Percentiles rank a stretch among this genome's conserved stretches.
Conservation (phyloP, 2,888 invertebrate genomes). For the Phalera bucephala region DNA sequence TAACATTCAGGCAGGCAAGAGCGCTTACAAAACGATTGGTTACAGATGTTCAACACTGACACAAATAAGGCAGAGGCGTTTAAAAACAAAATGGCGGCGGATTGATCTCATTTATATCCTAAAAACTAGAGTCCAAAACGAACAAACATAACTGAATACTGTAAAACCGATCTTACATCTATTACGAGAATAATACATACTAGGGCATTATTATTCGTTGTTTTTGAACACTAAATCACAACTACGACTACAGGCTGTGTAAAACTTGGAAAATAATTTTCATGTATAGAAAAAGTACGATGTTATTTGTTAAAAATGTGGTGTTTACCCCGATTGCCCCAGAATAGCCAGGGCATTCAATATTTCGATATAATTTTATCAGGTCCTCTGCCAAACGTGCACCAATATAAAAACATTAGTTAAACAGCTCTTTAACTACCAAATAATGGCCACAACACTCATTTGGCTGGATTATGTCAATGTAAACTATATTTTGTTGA, state of each 20-base stretch:
- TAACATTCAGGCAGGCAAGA: constrained; percentile 67
- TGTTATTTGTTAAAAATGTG: constrained; percentile 32
- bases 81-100: constrained; percentile 43
- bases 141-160: constrained; percentile 52
- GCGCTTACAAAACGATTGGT: constrained; percentile 43
- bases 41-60: constrained; percentile 31
- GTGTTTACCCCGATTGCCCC: too few species aligned
- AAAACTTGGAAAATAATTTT: constrained; percentile 23
- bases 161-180: constrained; percentile 57
- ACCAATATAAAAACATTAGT: too few species aligned
- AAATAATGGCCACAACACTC: constrained; percentile 55
- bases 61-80: constrained; percentile 59
- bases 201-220: too few species aligned
- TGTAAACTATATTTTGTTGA: constrained; percentile 10
- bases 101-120: constrained; percentile 42
- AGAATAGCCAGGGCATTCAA: too few species aligned
- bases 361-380: constrained; percentile 23
- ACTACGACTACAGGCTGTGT: constrained; percentile 33
- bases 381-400: constrained; percentile 57
- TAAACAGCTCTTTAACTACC: too few species aligned
- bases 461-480: too few species aligned
- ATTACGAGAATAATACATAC: constrained; percentile 61
- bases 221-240: constrained; percentile 58
- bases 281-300: constrained; percentile 31
- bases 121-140: constrained; percentile 40